A percentile compares a stretch with the other conserved stretches of the same genome.
phyloP scores from a whole-genome alignment of 2,888 invertebrate genomes.

The Drosophila mimica region DNA sequence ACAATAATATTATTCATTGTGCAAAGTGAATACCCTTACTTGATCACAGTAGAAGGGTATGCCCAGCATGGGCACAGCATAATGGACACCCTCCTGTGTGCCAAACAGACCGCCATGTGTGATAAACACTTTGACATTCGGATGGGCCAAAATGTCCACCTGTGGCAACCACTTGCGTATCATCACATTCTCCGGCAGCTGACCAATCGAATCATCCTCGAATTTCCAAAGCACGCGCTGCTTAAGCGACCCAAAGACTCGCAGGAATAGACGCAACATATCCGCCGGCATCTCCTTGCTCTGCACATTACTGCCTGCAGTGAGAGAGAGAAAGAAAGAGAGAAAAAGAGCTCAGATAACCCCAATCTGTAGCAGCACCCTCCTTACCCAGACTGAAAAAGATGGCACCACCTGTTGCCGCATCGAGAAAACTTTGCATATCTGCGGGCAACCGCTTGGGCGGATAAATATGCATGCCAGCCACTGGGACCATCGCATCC shows the following conservation, averaged over 20 bases:
- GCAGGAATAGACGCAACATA: slow-evolving; percentile 83
- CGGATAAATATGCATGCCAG: slow-evolving; percentile 86
- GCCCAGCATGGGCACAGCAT: slow-evolving; percentile 85
- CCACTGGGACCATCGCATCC: slow-evolving; percentile 86
- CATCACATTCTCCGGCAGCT: slow-evolving; percentile 85
- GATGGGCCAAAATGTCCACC: slow-evolving; percentile 85
- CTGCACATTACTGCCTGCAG: slow-evolving; percentile 85
- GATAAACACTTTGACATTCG: slow-evolving; percentile 85
- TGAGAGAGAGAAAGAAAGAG: neutral
- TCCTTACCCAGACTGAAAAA: slow-evolving; percentile 85
- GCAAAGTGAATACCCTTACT: slow-evolving; percentile 32
- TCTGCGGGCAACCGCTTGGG: slow-evolving; percentile 82
- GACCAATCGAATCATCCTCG: slow-evolving; percentile 83
- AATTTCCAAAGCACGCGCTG: slow-evolving; percentile 86
- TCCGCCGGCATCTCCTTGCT: slow-evolving; percentile 84
- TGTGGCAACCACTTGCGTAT: slow-evolving; percentile 86
- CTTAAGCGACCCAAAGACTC: slow-evolving; percentile 84
- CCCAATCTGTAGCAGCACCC: neutral
- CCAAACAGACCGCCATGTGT: slow-evolving; percentile 85
- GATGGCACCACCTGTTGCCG: slow-evolving; percentile 85
- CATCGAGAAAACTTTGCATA: slow-evolving; percentile 84
- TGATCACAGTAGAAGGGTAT: slow-evolving; percentile 86
- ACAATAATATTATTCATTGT: neutral
- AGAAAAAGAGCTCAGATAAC: neutral
- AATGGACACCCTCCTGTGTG: slow-evolving; percentile 84